A percentile compares a stretch with the other conserved stretches of the same genome.
Evolutionary conservation across 1,140 invertebrate genomes (phyloP).

Genomic region (Drosophila varians): DNA sequence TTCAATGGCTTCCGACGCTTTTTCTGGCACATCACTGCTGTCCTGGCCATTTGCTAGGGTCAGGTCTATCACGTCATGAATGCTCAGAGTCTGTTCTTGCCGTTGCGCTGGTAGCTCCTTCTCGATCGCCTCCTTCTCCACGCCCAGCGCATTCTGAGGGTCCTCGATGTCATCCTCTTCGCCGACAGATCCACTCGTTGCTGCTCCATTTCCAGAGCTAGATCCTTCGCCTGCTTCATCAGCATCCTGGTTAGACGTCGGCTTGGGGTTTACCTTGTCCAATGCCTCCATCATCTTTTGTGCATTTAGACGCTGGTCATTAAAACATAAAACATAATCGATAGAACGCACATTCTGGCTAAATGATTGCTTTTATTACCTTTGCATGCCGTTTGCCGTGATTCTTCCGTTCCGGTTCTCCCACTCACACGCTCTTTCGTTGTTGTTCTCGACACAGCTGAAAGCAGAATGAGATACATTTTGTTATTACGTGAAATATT

Average conservation of each 20-base stretch:
- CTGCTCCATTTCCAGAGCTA: slow-evolving; percentile 9
- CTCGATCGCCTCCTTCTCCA: slow-evolving; percentile 34
- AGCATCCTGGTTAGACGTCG: slow-evolving; percentile 55
- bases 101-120: neutral
- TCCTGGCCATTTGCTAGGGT: slow-evolving; percentile 33
- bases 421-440: slow-evolving; percentile 9
- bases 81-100: slow-evolving; percentile 4
- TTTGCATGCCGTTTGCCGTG: slow-evolving; percentile 67
- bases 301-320: slow-evolving; percentile 68
- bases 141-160: slow-evolving; percentile 32
- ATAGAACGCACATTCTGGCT: slow-evolving; percentile 26
- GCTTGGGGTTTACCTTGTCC: slow-evolving; percentile 64
- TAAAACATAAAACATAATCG: slow-evolving; percentile 39
- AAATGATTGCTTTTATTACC: slow-evolving; percentile 46
- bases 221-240: slow-evolving; percentile 29
- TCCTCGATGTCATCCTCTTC: slow-evolving; percentile 67
- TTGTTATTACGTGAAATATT: slow-evolving; percentile 19
- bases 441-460: slow-evolving; percentile 14
- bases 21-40: neutral
- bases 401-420: slow-evolving; percentile 31
- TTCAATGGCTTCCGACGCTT: neutral
- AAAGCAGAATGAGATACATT: slow-evolving; percentile 22
- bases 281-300: slow-evolving; percentile 69
- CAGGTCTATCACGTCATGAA: slow-evolving; percentile 37
- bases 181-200: slow-evolving; percentile 15